These are phyloP conservation scores for Mallotus villosus DNA, from an alignment of 2,797 vertebrate genomes.

Conservation along the genomic window DNA sequence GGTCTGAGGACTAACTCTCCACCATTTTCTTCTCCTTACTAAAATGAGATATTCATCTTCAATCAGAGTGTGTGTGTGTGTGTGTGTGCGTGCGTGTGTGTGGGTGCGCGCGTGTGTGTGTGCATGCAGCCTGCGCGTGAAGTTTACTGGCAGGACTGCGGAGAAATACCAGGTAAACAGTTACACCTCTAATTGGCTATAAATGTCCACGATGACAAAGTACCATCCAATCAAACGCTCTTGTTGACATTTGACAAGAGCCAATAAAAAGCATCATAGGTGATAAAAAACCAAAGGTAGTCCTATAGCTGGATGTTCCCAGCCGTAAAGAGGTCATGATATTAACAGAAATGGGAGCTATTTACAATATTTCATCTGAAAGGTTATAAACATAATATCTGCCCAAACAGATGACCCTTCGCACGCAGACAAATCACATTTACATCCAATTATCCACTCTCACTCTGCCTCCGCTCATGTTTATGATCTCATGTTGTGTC, in stretches of 20 bases:
- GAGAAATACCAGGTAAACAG: conserved; percentile 4
- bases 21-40: too few relatives aligned
- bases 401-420: conserved; percentile 26
- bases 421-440: neutral
- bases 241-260: conserved; percentile 18
- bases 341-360: conserved; percentile 13
- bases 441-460: neutral
- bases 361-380: conserved; percentile 14
- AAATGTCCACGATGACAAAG: conserved; percentile 11
- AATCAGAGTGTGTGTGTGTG: conserved; percentile 7
- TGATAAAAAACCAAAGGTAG: neutral
- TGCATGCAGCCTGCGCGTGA: neutral
- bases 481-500: neutral
- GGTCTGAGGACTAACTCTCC: neutral
- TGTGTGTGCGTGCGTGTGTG: neutral
- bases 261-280: conserved; percentile 7
- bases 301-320: neutral
- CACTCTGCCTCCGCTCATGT: neutral
- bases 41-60: neutral
- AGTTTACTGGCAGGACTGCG: neutral
- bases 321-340: neutral
- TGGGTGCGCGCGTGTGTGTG: neutral
- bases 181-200: conserved; percentile 16
- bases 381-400: conserved; percentile 34
- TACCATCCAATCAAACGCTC: neutral